Evolutionary conservation across 2,888 invertebrate species (phyloP).

Genomic region (Drosophila flavopinicola): DNA sequence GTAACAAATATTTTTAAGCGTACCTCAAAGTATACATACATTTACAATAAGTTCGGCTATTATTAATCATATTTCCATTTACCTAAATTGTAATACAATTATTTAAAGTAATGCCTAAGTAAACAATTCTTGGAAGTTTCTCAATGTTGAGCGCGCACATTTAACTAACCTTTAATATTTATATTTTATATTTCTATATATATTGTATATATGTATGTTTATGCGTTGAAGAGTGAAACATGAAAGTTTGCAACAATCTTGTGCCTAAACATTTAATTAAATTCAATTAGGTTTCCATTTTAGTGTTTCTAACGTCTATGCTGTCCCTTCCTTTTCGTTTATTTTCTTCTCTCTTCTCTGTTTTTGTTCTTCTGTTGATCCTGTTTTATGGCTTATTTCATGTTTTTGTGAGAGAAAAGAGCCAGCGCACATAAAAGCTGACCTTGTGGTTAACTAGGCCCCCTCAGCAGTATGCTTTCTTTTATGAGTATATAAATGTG

Average conservation of each 20-base stretch:
- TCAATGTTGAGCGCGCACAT: conserved; percentile 41
- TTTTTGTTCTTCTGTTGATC: conserved; percentile 14
- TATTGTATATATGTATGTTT: conserved; percentile 16
- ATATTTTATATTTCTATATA: conserved; percentile 14
- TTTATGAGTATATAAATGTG: conserved; percentile 41
- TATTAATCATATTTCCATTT: conserved; percentile 23
- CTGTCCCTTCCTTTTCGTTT: neutral
- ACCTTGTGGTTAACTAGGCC: conserved; percentile 8
- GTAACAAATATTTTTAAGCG: conserved; percentile 69
- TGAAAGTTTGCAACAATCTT: conserved; percentile 57
- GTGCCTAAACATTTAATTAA: conserved; percentile 67
- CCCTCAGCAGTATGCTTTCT: conserved; percentile 6
- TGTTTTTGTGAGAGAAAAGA: conserved; percentile 2
- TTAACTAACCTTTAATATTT: conserved; percentile 18
- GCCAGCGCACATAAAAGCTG: conserved; percentile 26
- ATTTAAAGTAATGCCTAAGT: conserved; percentile 57
- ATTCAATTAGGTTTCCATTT: conserved; percentile 49
- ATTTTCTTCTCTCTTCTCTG: conserved; percentile 1
- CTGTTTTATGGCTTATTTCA: neutral
- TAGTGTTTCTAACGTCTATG: too few relatives aligned
- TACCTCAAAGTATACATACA: conserved; percentile 63
- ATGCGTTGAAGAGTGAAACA: conserved; percentile 55
- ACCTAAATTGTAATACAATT: conserved; percentile 55
- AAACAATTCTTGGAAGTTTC: conserved; percentile 55
- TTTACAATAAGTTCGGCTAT: conserved; percentile 9